Conservation (phyloP, 2,113 vertebrate species). For the Microcebus griseorufus region DNA sequence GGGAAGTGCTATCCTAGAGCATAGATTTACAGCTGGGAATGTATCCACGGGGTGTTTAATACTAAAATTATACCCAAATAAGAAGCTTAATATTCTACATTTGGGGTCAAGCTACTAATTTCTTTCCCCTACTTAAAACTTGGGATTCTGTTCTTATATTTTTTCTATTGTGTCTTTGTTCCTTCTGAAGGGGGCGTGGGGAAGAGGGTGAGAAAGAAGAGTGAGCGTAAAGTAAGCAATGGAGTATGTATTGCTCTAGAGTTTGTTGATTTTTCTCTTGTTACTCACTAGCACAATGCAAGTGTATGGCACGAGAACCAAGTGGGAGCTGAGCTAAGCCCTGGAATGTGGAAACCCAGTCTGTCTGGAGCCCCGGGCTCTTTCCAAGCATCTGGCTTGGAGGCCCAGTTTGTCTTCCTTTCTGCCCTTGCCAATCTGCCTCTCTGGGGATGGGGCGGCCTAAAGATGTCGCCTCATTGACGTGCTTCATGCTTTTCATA, state of each 20-base stretch:
- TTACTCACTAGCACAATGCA: conserved; percentile 66
- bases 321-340: neutral
- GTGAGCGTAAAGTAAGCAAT: neutral
- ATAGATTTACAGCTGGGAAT: conserved; percentile 23
- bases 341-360: neutral
- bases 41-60: neutral
- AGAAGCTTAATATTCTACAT: neutral
- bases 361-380: conserved; percentile 36
- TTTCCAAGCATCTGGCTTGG: conserved; percentile 43
- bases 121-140: neutral
- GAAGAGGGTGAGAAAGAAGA: neutral
- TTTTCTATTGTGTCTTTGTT: conserved; percentile 24
- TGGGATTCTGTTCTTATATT: neutral
- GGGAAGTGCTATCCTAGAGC: neutral
- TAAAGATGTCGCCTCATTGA: neutral
- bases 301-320: conserved; percentile 42
- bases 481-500: conserved; percentile 1
- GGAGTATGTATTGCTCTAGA: neutral
- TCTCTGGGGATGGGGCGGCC: neutral
- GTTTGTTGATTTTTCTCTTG: conserved; percentile 32
- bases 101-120: neutral
- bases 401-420: conserved; percentile 42
- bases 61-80: neutral
- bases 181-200: neutral
- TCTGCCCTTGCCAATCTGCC: neutral